Evolutionary conservation across 2,113 vertebrate species (phyloP).

Genomic region (Boleophthalmus pectinirostris): DNA sequence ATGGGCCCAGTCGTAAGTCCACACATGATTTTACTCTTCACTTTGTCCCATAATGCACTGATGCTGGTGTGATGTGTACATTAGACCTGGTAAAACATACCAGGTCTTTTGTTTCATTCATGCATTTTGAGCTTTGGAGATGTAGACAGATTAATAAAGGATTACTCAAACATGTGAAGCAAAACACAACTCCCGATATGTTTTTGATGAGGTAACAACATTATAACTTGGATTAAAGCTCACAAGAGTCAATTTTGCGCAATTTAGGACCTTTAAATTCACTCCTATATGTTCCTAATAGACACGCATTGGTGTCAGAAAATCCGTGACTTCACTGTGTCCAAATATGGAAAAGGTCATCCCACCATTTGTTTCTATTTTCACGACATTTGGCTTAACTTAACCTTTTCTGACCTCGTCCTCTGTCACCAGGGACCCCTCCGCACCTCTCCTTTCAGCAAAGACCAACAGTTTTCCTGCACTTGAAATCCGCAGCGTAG

Average conservation of each 20-base stretch:
- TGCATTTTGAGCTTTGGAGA: no score
- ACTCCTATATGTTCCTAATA: no score
- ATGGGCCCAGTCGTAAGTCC: constrained; percentile 92
- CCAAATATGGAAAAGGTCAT: constrained; percentile 43
- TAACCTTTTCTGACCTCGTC: constrained; percentile 44
- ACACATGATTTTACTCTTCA: not conserved
- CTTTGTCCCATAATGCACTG: constrained; percentile 26
- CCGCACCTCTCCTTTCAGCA: constrained; percentile 29
- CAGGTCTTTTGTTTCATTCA: no score
- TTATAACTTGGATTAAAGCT: no score
- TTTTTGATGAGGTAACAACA: no score
- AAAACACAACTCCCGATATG: no score
- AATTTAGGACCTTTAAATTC: no score
- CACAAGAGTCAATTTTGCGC: no score
- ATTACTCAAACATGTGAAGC: no score
- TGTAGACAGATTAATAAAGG: no score
- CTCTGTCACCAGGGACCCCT: constrained; percentile 29
- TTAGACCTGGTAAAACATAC: no score
- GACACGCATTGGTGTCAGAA: constrained; percentile 16
- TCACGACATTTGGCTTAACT: constrained; percentile 42
- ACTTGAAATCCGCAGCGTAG: constrained; percentile 36
- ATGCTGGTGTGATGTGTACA: constrained; percentile 38
- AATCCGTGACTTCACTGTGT: constrained; percentile 32
- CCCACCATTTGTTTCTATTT: constrained; percentile 61
- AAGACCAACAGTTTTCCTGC: constrained; percentile 37